Conservation (phyloP, 2,888 invertebrate genomes). For the Limnephilus rhombicus region DNA sequence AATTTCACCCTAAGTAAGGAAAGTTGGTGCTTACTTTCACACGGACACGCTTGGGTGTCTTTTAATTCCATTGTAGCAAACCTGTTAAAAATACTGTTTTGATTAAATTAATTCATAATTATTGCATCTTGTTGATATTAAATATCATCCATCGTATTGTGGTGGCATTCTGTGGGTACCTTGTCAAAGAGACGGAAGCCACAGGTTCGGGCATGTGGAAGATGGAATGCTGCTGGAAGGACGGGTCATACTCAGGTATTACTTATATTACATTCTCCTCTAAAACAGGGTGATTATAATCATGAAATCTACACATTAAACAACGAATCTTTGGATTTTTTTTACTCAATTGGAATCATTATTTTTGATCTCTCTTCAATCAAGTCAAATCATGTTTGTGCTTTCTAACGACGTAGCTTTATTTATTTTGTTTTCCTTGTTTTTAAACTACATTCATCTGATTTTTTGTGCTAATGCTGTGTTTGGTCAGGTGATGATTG, state of each 20-base stretch:
- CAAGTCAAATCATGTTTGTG: not conserved
- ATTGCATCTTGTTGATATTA: not conserved
- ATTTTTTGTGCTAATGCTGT: not conserved
- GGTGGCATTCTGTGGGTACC: slow-evolving; percentile 20
- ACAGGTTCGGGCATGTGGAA: not conserved
- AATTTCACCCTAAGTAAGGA: too few relatives aligned
- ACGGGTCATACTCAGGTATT: not conserved
- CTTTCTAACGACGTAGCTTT: not conserved
- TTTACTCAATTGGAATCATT: not conserved
- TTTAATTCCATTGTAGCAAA: too few relatives aligned
- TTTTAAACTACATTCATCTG: not conserved
- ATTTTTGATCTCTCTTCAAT: not conserved
- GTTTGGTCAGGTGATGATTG: not conserved
- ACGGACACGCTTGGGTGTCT: too few relatives aligned
- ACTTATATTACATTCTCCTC: slow-evolving; percentile 8
- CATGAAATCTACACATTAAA: not conserved
- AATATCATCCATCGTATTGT: slow-evolving; percentile 13
- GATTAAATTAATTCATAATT: not conserved
- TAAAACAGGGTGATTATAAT: slow-evolving; percentile 15
- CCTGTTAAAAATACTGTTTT: not conserved
- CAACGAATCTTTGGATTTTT: not conserved
- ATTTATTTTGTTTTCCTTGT: not conserved
- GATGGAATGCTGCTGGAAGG: slow-evolving; percentile 8
- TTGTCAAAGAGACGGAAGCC: not conserved
- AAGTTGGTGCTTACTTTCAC: too few relatives aligned